A percentile compares a stretch with the other conserved stretches of the same genome.
phyloP scores from a whole-genome alignment of 2,888 invertebrate genomes.

The Andrena praecox region DNA sequence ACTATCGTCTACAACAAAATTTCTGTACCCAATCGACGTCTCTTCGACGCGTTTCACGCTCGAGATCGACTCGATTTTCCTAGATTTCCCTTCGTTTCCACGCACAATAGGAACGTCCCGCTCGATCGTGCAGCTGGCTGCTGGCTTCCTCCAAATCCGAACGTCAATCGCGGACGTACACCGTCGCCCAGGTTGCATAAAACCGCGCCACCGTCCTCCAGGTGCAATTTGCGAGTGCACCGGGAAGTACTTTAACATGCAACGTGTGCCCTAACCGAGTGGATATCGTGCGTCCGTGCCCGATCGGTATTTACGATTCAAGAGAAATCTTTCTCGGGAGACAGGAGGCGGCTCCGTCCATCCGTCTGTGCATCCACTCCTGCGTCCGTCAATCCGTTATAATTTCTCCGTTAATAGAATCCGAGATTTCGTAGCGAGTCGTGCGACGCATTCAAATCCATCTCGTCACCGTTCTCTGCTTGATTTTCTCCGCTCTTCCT shows the following conservation, averaged over 20 bases:
- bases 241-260: conserved; percentile 80
- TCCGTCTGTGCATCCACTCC: conserved; percentile 66
- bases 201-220: conserved; percentile 18
- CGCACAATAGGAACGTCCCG: background rate
- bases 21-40: too few relatives aligned
- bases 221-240: conserved; percentile 69
- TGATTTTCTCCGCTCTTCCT: background rate
- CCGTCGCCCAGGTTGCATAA: conserved; percentile 8
- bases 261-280: conserved; percentile 64
- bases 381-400: conserved; percentile 83
- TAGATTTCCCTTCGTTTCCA: conserved; percentile 10
- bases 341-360: conserved; percentile 61
- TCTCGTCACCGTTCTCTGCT: conserved; percentile 47
- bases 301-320: conserved; percentile 79
- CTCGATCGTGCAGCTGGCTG: background rate
- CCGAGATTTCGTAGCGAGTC: conserved; percentile 83
- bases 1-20: too few relatives aligned
- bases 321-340: conserved; percentile 77
- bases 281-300: conserved; percentile 29
- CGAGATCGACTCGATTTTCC: conserved; percentile 7
- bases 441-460: conserved; percentile 80
- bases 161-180: conserved; percentile 6
- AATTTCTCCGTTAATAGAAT: conserved; percentile 85
- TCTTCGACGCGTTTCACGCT: conserved; percentile 3
- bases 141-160: conserved; percentile 14